A percentile compares a stretch with the other conserved stretches of the same genome.
phyloP scores from a whole-genome alignment of 2,888 invertebrate genomes.

The Melanotus villosus region DNA sequence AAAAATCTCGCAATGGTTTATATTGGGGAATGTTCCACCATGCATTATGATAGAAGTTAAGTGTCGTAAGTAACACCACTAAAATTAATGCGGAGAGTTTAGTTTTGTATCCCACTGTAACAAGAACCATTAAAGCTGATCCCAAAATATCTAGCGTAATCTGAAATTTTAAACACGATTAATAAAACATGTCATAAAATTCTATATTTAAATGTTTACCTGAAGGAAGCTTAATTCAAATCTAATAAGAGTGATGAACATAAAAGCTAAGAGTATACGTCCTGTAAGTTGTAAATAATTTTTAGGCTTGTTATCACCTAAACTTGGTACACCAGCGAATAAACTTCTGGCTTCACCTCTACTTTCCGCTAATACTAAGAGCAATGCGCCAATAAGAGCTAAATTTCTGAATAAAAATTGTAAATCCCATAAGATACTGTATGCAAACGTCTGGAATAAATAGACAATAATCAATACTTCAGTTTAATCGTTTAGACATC shows the following conservation, averaged over 20 bases:
- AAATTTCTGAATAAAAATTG: conserved; percentile 97
- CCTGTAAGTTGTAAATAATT: conserved; percentile 97
- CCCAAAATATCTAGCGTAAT: conserved; percentile 94
- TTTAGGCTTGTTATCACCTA: conserved; percentile 97
- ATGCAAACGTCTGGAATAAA: conserved; percentile 85
- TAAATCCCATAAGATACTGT: conserved; percentile 98
- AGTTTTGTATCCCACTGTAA: conserved; percentile 98
- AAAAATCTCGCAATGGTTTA: conserved; percentile 97
- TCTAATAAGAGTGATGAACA: conserved; percentile 97
- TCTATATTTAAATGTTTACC: conserved; percentile 67
- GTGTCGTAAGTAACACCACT: conserved; percentile 87
- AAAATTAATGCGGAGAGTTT: conserved; percentile 96
- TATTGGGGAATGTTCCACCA: conserved; percentile 98
- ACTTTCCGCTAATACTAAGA: conserved; percentile 96
- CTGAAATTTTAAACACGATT: conserved; percentile 69
- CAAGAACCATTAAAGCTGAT: conserved; percentile 93
- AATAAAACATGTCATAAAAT: not conserved
- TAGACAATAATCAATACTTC: too few relatives aligned
- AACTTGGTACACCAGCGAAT: conserved; percentile 94
- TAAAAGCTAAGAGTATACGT: conserved; percentile 95
- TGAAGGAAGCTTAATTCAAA: conserved; percentile 93
- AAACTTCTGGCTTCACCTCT: conserved; percentile 93
- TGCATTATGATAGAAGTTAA: conserved; percentile 98
- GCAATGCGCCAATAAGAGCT: conserved; percentile 95
- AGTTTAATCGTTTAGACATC: too few relatives aligned